These are phyloP conservation scores for Leptodactylus fallax DNA, from an alignment of 2,797 vertebrate species.

Conservation along the genomic window DNA sequence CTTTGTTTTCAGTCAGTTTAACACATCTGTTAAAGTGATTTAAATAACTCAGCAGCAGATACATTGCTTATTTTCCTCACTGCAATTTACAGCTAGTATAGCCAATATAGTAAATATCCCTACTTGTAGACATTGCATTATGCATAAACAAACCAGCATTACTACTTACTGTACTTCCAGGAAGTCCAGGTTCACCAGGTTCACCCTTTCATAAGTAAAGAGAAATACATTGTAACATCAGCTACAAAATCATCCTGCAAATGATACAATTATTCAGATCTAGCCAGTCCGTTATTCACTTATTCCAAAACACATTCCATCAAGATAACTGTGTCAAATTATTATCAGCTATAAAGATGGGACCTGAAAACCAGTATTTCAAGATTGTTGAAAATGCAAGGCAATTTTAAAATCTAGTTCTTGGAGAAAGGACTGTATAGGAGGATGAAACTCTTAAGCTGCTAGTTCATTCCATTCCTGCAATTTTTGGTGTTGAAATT, in stretches of 20 bases:
- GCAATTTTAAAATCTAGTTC: neutral
- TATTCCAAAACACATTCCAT: neutral
- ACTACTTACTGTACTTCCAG: conserved; percentile 79
- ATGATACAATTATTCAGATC: neutral
- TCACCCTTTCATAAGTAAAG: conserved; percentile 80
- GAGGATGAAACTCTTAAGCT: neutral
- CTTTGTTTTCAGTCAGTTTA: too few relatives aligned
- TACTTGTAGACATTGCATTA: neutral
- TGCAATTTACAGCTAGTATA: too few relatives aligned
- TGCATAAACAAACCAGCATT: neutral
- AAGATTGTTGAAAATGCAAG: neutral
- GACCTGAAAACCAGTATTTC: neutral
- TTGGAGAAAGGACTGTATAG: neutral
- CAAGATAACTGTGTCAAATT: neutral
- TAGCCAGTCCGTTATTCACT: neutral
- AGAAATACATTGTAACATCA: neutral
- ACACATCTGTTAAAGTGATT: too few relatives aligned
- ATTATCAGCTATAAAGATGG: neutral
- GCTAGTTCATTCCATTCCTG: neutral
- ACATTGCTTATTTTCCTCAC: too few relatives aligned
- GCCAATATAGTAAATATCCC: too few relatives aligned
- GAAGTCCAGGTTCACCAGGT: conserved; percentile 81
- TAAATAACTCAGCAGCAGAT: too few relatives aligned
- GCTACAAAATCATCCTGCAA: neutral
- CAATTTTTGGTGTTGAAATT: neutral